Conservation (phyloP, 2,797 vertebrate species). For the Aselliscus stoliczkanus region DNA sequence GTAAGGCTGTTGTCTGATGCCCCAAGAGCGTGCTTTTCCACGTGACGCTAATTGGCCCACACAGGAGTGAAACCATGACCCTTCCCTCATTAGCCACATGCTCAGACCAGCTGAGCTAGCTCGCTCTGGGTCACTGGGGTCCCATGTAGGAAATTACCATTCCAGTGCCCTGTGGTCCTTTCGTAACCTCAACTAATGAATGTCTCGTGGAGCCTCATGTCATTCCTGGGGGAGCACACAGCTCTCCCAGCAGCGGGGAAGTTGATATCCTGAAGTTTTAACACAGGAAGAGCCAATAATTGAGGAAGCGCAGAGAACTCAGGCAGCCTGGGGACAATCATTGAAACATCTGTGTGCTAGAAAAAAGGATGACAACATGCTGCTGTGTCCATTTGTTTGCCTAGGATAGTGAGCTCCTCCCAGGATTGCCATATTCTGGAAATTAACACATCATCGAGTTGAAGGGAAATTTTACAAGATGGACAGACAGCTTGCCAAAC, state of each 20-base stretch:
- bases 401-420: not conserved
- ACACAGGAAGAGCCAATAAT: conserved; percentile 11
- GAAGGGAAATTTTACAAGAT: not conserved
- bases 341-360: not conserved
- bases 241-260: not conserved
- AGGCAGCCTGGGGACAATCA: not conserved
- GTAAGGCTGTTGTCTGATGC: not conserved
- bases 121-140: conserved; percentile 59
- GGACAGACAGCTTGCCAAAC: not conserved
- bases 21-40: conserved; percentile 28
- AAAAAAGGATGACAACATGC: not conserved
- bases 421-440: not conserved
- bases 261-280: conserved; percentile 23
- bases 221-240: conserved; percentile 32
- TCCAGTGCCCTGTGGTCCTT: conserved; percentile 57
- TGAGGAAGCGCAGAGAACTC: not conserved
- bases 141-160: conserved; percentile 73
- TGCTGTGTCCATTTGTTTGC: not conserved
- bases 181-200: conserved; percentile 68
- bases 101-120: conserved; percentile 71
- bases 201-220: conserved; percentile 47
- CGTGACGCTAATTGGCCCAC: conserved; percentile 70
- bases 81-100: conserved; percentile 71
- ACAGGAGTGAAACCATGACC: conserved; percentile 62
- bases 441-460: not conserved